phyloP scores from a whole-genome alignment of 2,797 vertebrate species.

The Chelonia mydas region DNA sequence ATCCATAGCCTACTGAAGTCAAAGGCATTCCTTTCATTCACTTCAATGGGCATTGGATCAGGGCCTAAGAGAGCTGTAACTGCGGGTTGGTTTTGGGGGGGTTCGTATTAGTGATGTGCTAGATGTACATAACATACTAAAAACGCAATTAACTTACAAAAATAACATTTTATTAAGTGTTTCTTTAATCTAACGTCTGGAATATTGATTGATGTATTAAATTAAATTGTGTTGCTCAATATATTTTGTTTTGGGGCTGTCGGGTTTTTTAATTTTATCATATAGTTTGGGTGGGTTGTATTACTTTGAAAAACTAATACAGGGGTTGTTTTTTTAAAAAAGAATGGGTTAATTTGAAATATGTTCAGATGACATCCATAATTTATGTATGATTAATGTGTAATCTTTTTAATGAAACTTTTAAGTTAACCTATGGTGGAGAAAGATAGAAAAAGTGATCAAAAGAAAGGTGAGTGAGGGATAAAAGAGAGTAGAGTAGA shows the following conservation, averaged over 20 bases:
- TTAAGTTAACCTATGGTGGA: background rate
- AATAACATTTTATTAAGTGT: background rate
- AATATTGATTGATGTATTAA: background rate
- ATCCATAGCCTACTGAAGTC: background rate
- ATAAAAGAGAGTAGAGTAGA: background rate
- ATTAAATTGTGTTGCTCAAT: background rate
- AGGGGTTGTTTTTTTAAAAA: background rate
- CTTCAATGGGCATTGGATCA: background rate
- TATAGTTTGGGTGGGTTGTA: background rate
- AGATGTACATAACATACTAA: background rate
- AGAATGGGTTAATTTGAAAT: background rate
- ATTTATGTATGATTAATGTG: background rate
- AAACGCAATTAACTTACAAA: background rate
- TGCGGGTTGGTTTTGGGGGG: fast-evolving
- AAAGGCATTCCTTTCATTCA: background rate
- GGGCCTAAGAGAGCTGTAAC: background rate
- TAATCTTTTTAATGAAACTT: background rate
- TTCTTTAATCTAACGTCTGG: background rate
- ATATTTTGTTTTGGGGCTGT: background rate
- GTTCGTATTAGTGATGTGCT: background rate
- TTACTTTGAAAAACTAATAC: background rate
- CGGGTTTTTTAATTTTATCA: background rate
- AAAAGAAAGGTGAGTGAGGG: background rate
- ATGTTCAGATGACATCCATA: background rate
- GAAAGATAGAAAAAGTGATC: background rate